Evolutionary conservation across 2,797 vertebrate genomes (phyloP), one percentile per base, ranked within the genome.

Genomic region (Peromyscus melanophrys): DNA sequence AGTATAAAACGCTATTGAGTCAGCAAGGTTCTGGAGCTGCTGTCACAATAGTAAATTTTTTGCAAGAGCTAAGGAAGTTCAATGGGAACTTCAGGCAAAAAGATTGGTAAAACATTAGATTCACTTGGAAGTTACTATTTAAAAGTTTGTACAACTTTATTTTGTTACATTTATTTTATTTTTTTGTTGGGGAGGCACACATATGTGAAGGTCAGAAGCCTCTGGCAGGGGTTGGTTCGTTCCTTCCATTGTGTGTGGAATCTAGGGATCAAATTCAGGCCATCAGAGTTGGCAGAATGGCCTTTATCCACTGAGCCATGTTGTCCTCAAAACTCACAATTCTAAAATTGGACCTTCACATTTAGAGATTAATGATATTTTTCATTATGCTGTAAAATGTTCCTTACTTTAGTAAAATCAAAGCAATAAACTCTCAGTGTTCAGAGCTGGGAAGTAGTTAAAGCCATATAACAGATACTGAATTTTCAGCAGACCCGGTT

Each of bases 341-440:
- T 89, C 92, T 77, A 75, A 96, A 96, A 94, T n/a, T 25, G 25
- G 9, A 95, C 73, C 43, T 85, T 19, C 80, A 9, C 81, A 67
- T 90, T 93, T 77, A 92, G 40, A 6, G 88, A 96, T 87, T 92
- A 95, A 67, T 29, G 55, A n/a, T 4, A 84, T 16, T 86, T 93
- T 88, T 96, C 27, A 75, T 71, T 83, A 86, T 40, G 55, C 27
- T 96, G 2, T 77, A 97, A 6, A 86, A 94, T 90, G n/a, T 59
- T 17, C 21, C 27, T 94, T 94, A 90, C 59, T 85, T 96, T 81
- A 90, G 67, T 37, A 93, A 92, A 96, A 83, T 80, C 55, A 97
- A 94, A 92, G 29, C 19, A 75, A 89, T 10, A 92, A 88, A 77
- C 3, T 1, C 67, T n/a, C 25, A 69, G 31, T 83, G 19, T 63